These are phyloP conservation scores for Ctenodactylus gundi DNA, from an alignment of 2,113 vertebrate genomes.

Conservation along the genomic window DNA sequence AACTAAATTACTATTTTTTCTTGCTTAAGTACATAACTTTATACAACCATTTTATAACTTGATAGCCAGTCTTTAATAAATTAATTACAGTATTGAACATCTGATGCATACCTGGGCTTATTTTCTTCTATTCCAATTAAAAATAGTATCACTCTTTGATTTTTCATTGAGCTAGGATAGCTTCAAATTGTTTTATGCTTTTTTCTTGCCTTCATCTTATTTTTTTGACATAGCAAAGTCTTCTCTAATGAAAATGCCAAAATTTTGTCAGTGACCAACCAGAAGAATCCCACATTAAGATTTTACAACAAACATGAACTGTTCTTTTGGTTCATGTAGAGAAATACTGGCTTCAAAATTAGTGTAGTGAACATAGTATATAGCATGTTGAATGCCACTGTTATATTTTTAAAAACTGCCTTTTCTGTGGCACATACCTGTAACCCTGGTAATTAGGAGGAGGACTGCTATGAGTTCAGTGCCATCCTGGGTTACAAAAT, in stretches of 20 bases:
- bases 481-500: no score
- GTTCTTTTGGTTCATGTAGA: conserved; percentile 81
- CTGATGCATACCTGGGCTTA: conserved; percentile 86
- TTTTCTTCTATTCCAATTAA: conserved; percentile 84
- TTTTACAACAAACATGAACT: conserved; percentile 84
- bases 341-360: conserved; percentile 86
- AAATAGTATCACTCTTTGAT: conserved; percentile 85
- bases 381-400: conserved; percentile 80
- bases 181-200: conserved; percentile 88
- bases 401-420: no score
- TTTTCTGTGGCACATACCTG: no score
- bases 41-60: conserved; percentile 87
- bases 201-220: conserved; percentile 60
- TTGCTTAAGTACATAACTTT: conserved; percentile 86
- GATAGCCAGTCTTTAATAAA: conserved; percentile 87
- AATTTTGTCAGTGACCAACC: conserved; percentile 87
- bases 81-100: conserved; percentile 87
- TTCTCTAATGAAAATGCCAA: conserved; percentile 86
- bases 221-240: conserved; percentile 81
- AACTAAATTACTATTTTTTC: conserved; percentile 82
- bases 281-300: conserved; percentile 76
- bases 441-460: no score
- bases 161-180: conserved; percentile 81
- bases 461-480: no score
- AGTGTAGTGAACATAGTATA: conserved; percentile 82